These are phyloP conservation scores for Parnassius orleans DNA, from an alignment of 2,888 invertebrate species.

Conservation along the genomic window DNA sequence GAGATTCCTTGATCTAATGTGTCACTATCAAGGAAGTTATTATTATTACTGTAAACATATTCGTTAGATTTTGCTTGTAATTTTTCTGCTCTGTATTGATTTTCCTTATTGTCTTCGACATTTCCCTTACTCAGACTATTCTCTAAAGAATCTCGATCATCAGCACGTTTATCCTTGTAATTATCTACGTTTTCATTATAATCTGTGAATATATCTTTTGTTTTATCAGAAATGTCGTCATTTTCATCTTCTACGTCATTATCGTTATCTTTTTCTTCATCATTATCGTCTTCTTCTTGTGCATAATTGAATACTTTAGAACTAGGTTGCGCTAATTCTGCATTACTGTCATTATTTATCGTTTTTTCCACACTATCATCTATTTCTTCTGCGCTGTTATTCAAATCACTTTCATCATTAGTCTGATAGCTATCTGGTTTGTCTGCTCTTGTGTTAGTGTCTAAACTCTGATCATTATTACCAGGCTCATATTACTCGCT, in stretches of 20 bases:
- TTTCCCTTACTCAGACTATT: conserved; percentile 34
- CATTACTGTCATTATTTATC: conserved; percentile 38
- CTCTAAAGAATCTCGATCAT: conserved; percentile 33
- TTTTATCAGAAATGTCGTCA: conserved; percentile 31
- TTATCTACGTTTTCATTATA: conserved; percentile 28
- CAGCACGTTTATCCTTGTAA: conserved; percentile 21
- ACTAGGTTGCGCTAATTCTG: conserved; percentile 52
- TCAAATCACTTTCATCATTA: conserved; percentile 37
- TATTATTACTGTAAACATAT: conserved; percentile 23
- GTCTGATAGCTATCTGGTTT: background rate
- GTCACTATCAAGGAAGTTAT: conserved; percentile 8
- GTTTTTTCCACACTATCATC: conserved; percentile 28
- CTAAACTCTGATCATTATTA: background rate
- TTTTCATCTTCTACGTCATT: conserved; percentile 14
- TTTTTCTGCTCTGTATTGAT: conserved; percentile 16
- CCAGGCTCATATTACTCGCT: conserved; percentile 21
- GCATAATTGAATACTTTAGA: conserved; percentile 49
- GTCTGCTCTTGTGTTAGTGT: background rate
- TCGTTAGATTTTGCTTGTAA: conserved; percentile 26
- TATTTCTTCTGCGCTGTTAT: conserved; percentile 43
- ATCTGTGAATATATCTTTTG: conserved; percentile 22
- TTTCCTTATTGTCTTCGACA: conserved; percentile 29
- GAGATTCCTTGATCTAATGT: conserved; percentile 29
- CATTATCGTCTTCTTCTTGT: conserved; percentile 39
- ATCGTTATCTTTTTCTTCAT: conserved; percentile 30